Evolutionary conservation across 2,113 vertebrate species (phyloP).

Genomic region (Siniperca chuatsi): DNA sequence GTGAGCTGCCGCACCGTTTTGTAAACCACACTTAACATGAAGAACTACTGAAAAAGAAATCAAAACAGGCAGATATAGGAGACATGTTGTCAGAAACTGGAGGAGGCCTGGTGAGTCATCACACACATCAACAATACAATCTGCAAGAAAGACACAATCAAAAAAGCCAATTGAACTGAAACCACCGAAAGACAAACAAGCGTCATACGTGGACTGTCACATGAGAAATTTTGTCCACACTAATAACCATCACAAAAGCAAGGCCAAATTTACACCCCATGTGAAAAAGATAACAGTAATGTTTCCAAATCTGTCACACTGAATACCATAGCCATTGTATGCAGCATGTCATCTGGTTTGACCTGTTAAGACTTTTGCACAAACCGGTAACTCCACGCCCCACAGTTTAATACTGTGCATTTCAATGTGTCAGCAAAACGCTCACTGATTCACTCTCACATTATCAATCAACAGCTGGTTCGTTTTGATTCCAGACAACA

Average conservation of each 20-base stretch:
- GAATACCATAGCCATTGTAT: conserved; percentile 50
- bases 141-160: conserved; percentile 12
- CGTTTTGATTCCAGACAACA: conserved; percentile 8
- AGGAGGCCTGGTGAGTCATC: conserved; percentile 43
- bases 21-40: not conserved
- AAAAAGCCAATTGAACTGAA: not conserved
- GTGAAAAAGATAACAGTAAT: conserved; percentile 12
- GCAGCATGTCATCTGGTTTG: conserved; percentile 60
- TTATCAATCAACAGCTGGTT: conserved; percentile 18
- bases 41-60: not conserved
- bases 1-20: not conserved
- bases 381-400: conserved; percentile 75
- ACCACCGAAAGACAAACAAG: not conserved
- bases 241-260: not conserved
- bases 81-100: not conserved
- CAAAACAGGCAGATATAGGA: not conserved
- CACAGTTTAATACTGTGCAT: conserved; percentile 18
- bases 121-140: not conserved
- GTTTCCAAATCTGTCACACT: not conserved
- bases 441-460: not conserved
- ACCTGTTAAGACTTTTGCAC: conserved; percentile 64
- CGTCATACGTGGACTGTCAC: not conserved
- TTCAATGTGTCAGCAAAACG: conserved; percentile 13
- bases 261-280: not conserved
- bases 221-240: not conserved